phyloP scores from a whole-genome alignment of 1,140 invertebrate species.

The Lasioglossum albipes region DNA sequence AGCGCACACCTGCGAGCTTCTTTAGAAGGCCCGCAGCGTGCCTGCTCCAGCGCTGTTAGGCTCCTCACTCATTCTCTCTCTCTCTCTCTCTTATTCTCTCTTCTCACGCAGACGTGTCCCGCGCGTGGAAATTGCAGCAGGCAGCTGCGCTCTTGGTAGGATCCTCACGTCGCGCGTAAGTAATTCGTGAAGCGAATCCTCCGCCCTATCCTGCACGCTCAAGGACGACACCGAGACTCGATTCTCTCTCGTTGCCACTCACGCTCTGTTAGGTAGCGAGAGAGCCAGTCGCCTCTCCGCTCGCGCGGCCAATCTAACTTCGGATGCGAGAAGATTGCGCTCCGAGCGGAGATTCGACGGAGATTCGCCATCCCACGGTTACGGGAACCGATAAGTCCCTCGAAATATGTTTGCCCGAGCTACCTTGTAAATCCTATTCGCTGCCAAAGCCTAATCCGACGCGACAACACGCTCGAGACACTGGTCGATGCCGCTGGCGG shows the following conservation, averaged over 20 bases:
- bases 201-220: conserved; percentile 50
- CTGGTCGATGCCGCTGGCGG: too few species aligned
- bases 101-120: neutral
- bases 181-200: conserved; percentile 72
- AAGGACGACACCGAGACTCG: conserved; percentile 46
- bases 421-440: too few species aligned
- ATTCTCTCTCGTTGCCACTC: conserved; percentile 14
- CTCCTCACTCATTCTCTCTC: neutral
- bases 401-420: too few species aligned
- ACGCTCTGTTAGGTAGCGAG: too few species aligned
- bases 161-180: conserved; percentile 68
- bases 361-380: too few species aligned
- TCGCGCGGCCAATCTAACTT: neutral
- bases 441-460: too few species aligned
- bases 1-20: conserved; percentile 61
- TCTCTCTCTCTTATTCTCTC: neutral
- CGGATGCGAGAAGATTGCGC: neutral
- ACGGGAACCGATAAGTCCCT: too few species aligned
- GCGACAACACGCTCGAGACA: too few species aligned
- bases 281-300: too few species aligned
- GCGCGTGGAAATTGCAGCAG: conserved; percentile 44
- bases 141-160: conserved; percentile 56
- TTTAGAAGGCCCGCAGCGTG: conserved; percentile 25
- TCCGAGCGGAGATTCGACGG: neutral
- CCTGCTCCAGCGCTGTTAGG: neutral